phyloP scores from a whole-genome alignment of 2,888 invertebrate genomes.

The Dioctria rufipes region DNA sequence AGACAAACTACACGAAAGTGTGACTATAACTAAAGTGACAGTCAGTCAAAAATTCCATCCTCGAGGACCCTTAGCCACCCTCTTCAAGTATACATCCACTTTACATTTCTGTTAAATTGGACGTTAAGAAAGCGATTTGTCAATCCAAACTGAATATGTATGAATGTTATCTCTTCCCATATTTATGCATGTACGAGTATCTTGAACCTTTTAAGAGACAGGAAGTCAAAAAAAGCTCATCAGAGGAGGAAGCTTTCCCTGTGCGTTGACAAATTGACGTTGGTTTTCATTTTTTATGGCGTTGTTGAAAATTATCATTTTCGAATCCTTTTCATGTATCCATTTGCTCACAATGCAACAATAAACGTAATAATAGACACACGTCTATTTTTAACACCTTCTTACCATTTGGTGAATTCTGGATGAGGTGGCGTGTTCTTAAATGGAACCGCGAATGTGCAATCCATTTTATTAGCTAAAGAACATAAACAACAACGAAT shows the following conservation, averaged over 20 bases:
- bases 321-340: not conserved
- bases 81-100: not conserved
- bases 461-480: not conserved
- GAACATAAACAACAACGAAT: not conserved
- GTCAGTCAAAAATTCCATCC: too few relatives aligned
- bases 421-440: not conserved
- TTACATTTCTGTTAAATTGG: slow-evolving; percentile 11
- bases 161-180: slow-evolving; percentile 2
- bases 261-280: not conserved
- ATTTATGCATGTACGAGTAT: too few relatives aligned
- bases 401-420: not conserved
- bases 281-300: not conserved
- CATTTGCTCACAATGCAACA: not conserved
- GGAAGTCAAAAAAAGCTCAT: not conserved
- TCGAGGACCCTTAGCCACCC: too few relatives aligned
- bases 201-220: not conserved
- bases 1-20: too few relatives aligned
- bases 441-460: slow-evolving; percentile 2
- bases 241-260: not conserved
- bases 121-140: slow-evolving; percentile 7
- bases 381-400: not conserved
- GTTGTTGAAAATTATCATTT: not conserved
- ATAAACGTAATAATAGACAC: not conserved
- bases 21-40: too few relatives aligned
- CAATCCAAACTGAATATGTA: not conserved